Evolutionary conservation across 2,888 invertebrate genomes (phyloP), one percentile per base, ranked within the genome.

Genomic region (Machimus rusticus): DNA sequence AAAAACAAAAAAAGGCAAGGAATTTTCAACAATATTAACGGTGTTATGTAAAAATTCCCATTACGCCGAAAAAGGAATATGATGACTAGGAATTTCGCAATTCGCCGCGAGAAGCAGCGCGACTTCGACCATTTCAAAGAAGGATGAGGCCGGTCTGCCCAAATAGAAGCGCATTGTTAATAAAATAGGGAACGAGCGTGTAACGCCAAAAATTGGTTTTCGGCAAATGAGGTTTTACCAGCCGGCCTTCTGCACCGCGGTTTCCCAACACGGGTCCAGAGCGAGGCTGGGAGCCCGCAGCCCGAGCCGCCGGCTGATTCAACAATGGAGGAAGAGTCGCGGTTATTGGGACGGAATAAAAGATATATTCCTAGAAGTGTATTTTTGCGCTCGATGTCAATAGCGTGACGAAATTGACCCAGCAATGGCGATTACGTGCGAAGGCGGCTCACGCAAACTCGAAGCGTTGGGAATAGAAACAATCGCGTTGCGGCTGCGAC

Each of bases 341-440:
- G 66, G 66, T 66, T 66, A 66, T 66, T 66, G 66, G 28, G 66
- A 28, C 19, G 66, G 66, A 66, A 66, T 66, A 19, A 66, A 28
- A 66, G 23, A 66, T 19, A 66, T 19, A 66, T 19, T 66, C 66
- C 23, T 66, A 66, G 66, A 66, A 66, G 74, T 74, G 74, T 28
- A 46, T 85, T 85, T 34, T 74, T 74, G 34, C 46, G 37, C 34
- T 51, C 46, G 46, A 85, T 85, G 85, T 43, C 85, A 85, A 85
- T 85, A 51, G 85, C 85, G 85, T 85, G 74, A 85, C 74, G 28
- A 34, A 85, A 46, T 85, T 85, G 85, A 85, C 85, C 85, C 74
- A 74, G 57, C 57, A 37, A 82, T 85, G 74, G 43, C 85, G 43
- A 85, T 34, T 43, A 23, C 74, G 46, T 85, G 74, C 66, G 46